These are phyloP conservation scores for Phylloscopus collybita DNA, from an alignment of 2,797 vertebrate genomes.

Conservation along the genomic window DNA sequence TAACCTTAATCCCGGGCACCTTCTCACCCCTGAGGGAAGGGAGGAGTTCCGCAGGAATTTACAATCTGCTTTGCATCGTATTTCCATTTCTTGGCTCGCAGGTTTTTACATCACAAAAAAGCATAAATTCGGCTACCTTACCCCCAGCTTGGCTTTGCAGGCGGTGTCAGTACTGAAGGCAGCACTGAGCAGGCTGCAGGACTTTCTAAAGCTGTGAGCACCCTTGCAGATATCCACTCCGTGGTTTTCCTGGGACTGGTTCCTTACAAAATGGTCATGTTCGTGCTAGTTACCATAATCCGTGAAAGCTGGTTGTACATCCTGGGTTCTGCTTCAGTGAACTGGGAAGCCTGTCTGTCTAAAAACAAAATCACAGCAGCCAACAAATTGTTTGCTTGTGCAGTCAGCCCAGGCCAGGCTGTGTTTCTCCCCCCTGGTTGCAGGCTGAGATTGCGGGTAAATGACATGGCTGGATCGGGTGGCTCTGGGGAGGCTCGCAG, in stretches of 20 bases:
- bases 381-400: constrained; percentile 2
- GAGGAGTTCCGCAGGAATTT: constrained; percentile 9
- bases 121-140: background rate
- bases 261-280: background rate
- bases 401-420: background rate
- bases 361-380: background rate
- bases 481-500: background rate
- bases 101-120: background rate
- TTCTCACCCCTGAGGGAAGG: constrained; percentile 21
- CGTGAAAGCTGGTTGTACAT: background rate
- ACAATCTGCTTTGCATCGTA: background rate
- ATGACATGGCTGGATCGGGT: background rate
- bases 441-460: background rate
- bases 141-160: background rate
- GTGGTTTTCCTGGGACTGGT: background rate
- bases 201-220: background rate
- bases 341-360: background rate
- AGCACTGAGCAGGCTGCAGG: background rate
- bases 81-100: constrained; percentile 2
- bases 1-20: background rate
- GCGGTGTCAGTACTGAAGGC: background rate
- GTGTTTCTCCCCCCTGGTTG: background rate
- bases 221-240: background rate
- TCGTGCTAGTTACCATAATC: background rate
- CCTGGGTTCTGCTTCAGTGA: constrained; percentile 1